These are phyloP conservation scores for Anolis apletophallus DNA, from an alignment of 2,797 vertebrate genomes.

Conservation along the genomic window DNA sequence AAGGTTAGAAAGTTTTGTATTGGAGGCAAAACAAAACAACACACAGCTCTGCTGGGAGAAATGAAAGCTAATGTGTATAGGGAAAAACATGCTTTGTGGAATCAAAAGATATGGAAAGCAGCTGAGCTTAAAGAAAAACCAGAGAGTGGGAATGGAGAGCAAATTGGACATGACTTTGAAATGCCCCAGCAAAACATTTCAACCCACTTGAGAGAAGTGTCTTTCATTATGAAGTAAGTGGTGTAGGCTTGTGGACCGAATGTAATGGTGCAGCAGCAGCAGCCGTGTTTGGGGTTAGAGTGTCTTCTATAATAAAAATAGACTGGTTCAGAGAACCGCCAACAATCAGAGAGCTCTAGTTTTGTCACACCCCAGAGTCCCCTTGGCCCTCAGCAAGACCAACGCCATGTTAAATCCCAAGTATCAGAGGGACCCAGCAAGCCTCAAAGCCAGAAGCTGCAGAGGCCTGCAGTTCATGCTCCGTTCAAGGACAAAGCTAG, in stretches of 20 bases:
- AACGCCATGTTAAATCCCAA: too few species aligned
- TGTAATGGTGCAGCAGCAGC: background rate
- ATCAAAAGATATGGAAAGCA: constrained; percentile 20
- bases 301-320: background rate
- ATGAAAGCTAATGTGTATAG: constrained; percentile 27
- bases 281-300: background rate
- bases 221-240: constrained; percentile 1
- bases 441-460: too few species aligned
- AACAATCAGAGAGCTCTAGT: background rate
- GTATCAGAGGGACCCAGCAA: too few species aligned
- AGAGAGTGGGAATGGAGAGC: constrained; percentile 1
- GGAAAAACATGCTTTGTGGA: constrained; percentile 1
- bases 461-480: too few species aligned
- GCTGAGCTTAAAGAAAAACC: constrained; percentile 18
- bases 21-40: constrained; percentile 23
- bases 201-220: background rate
- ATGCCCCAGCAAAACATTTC: background rate
- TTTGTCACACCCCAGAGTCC: too few species aligned
- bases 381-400: too few species aligned
- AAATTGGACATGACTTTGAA: constrained; percentile 31
- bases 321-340: background rate
- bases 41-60: constrained; percentile 23
- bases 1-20: constrained; percentile 8
- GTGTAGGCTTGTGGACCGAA: background rate
- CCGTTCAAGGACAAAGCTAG: too few species aligned